phyloP scores from a whole-genome alignment of 2,113 vertebrate species.

The Plestiodon gilberti region DNA sequence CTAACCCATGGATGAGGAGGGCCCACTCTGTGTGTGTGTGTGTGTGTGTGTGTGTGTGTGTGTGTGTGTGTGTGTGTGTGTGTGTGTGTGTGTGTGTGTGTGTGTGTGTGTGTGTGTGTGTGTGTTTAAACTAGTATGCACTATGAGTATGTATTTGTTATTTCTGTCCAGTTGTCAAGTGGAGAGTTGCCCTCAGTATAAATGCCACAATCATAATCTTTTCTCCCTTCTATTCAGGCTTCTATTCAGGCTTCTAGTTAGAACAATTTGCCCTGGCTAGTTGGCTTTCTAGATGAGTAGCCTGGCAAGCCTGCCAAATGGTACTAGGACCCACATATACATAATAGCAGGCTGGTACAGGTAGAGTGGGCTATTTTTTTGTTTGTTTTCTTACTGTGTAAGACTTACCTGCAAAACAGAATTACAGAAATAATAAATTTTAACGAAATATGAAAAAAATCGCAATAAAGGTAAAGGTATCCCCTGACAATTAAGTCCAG shows the following conservation, averaged over 20 bases:
- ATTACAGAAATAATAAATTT: background rate
- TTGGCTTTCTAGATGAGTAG: background rate
- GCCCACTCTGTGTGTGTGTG: too few species aligned
- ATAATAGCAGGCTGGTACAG: background rate
- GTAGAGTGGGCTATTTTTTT: background rate
- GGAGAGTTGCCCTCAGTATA: background rate
- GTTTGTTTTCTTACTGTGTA: too few species aligned
- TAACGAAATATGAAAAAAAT: background rate
- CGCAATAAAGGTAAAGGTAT: too few species aligned
- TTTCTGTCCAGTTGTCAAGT: constrained; percentile 3
- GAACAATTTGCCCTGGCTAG: too few species aligned
- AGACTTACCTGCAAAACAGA: background rate
- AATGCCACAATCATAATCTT: background rate
- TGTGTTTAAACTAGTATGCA: too few species aligned
- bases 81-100: too few species aligned
- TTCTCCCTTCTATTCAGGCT: background rate
- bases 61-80: too few species aligned
- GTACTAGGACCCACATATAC: background rate
- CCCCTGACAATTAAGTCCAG: too few species aligned
- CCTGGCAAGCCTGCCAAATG: too few species aligned
- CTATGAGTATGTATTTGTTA: background rate
- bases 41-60: too few species aligned
- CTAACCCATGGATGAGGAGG: too few species aligned
- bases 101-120: too few species aligned
- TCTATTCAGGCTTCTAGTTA: background rate